Percentiles rank a stretch among this genome's conserved stretches.
phyloP scores from a whole-genome alignment of 2,888 invertebrate genomes.

The Lydus trimaculatus region DNA sequence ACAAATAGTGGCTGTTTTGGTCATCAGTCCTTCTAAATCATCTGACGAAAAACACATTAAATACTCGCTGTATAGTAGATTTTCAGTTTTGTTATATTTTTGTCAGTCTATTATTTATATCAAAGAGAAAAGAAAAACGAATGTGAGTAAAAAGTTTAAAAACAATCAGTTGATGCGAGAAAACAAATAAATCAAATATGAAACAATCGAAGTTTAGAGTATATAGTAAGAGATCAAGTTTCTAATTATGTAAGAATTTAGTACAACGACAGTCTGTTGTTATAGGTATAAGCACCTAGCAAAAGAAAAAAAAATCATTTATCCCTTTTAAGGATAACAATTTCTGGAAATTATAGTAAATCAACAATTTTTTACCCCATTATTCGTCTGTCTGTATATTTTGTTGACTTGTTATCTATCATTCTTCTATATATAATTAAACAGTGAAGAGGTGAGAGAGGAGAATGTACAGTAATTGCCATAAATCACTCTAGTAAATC shows the following conservation, averaged over 20 bases:
- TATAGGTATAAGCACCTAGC: too few species aligned
- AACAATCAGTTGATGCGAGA: neutral
- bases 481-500: conserved; percentile 41
- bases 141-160: neutral
- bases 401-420: conserved; percentile 10
- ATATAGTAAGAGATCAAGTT: too few species aligned
- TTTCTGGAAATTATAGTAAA: neutral
- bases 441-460: conserved; percentile 2
- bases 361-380: too few species aligned
- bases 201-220: neutral
- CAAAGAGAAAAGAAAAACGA: neutral
- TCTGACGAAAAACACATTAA: conserved; percentile 48
- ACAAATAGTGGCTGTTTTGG: conserved; percentile 54
- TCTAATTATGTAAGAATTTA: too few species aligned
- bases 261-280: too few species aligned
- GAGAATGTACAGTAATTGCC: conserved; percentile 38
- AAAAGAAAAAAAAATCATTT: too few species aligned
- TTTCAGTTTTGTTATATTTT: conserved; percentile 3
- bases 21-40: conserved; percentile 56
- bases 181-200: neutral
- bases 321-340: too few species aligned
- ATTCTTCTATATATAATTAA: neutral
- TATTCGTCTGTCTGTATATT: conserved; percentile 16
- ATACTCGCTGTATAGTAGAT: neutral
- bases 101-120: neutral